Conservation (phyloP, 2,113 vertebrate species). For the Pluvianellus socialis region DNA sequence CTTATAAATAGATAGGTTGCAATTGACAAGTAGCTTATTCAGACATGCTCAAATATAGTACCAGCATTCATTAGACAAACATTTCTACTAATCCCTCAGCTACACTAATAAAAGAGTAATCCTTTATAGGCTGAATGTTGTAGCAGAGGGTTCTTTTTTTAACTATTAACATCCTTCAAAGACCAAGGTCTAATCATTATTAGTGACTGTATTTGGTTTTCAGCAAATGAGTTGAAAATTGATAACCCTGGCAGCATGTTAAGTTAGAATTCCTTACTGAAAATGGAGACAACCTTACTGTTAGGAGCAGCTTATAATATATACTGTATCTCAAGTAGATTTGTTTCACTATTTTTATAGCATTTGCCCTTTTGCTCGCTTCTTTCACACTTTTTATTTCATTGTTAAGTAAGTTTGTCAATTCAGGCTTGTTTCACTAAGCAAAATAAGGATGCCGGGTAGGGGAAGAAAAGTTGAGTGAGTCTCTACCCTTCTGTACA, state of each 20-base stretch:
- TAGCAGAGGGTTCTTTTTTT: conserved; percentile 52
- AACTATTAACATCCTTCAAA: conserved; percentile 25
- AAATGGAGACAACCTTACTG: background rate
- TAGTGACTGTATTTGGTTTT: conserved; percentile 28
- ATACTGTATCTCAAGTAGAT: background rate
- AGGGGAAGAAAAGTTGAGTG: background rate
- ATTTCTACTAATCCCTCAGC: conserved; percentile 69
- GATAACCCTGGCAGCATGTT: background rate
- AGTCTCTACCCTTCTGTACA: background rate
- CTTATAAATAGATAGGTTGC: conserved; percentile 75
- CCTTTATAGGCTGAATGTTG: conserved; percentile 35
- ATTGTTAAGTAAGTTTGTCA: background rate
- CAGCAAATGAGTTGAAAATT: conserved; percentile 14
- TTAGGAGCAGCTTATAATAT: background rate
- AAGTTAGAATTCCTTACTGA: background rate
- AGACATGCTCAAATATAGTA: conserved; percentile 74
- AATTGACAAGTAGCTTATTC: conserved; percentile 68
- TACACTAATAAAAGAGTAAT: conserved; percentile 70
- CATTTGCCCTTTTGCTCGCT: background rate
- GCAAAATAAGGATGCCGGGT: background rate
- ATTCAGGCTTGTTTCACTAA: background rate
- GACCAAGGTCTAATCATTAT: conserved; percentile 17
- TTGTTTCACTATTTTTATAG: background rate
- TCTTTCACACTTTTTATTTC: background rate
- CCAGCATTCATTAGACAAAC: conserved; percentile 75